These are phyloP conservation scores for Drosophila mulleri DNA, from an alignment of 2,888 invertebrate genomes.

Conservation along the genomic window DNA sequence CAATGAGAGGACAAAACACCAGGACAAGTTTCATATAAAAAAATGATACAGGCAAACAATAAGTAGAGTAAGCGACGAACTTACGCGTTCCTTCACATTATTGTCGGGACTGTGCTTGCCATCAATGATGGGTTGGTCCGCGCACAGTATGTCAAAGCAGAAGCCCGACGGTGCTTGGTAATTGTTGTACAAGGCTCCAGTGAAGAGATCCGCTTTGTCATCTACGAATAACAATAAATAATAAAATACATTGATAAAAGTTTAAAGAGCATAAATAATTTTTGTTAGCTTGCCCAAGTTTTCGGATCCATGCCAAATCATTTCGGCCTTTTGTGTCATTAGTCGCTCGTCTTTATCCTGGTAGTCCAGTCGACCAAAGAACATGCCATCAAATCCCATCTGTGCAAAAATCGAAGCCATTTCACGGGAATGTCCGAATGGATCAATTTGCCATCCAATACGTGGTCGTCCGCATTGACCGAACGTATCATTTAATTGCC, in stretches of 20 bases:
- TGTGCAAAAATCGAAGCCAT: slow-evolving; percentile 92
- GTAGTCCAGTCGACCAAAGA: slow-evolving; percentile 94
- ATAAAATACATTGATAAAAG: too few relatives aligned
- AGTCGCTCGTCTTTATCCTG: slow-evolving; percentile 90
- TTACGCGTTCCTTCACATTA: slow-evolving; percentile 91
- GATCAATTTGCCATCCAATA: slow-evolving; percentile 94
- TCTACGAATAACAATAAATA: too few relatives aligned
- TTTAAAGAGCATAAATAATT: too few relatives aligned
- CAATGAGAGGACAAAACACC: slow-evolving; percentile 29
- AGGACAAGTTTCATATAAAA: slow-evolving; percentile 15
- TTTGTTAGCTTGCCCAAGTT: slow-evolving; percentile 87
- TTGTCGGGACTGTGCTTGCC: slow-evolving; percentile 91
- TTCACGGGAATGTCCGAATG: slow-evolving; percentile 94
- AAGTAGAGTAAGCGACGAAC: slow-evolving; percentile 39
- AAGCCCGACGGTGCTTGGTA: slow-evolving; percentile 95
- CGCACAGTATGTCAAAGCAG: slow-evolving; percentile 95
- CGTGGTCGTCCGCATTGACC: slow-evolving; percentile 91
- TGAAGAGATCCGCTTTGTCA: slow-evolving; percentile 89
- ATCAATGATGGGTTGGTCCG: slow-evolving; percentile 94
- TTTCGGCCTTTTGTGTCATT: slow-evolving; percentile 89
- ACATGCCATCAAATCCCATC: slow-evolving; percentile 95
- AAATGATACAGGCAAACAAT: slow-evolving; percentile 12
- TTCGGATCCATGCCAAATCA: slow-evolving; percentile 92
- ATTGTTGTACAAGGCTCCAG: slow-evolving; percentile 92
- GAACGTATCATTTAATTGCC: slow-evolving; percentile 89